These are phyloP conservation scores for Trichechus manatus DNA, from an alignment of 2,113 vertebrate species.

Conservation along the genomic window DNA sequence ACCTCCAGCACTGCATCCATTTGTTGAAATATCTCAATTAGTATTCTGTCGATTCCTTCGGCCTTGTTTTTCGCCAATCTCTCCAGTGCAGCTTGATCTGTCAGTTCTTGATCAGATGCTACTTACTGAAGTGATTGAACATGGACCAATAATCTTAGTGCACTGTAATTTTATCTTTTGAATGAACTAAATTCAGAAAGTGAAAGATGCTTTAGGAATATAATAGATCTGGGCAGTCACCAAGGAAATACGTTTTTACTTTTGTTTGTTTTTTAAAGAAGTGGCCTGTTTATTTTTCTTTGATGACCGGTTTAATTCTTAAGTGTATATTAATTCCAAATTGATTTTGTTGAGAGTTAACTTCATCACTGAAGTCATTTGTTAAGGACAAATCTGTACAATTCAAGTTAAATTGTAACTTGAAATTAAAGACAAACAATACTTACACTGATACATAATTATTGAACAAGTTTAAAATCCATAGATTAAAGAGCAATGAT, in stretches of 20 bases:
- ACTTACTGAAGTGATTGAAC: too few species aligned
- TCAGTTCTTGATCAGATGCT: too few species aligned
- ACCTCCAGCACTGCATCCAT: too few species aligned
- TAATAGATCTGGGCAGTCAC: not conserved
- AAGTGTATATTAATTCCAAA: slow-evolving; percentile 16
- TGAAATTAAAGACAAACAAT: not conserved
- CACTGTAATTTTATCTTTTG: not conserved
- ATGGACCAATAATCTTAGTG: not conserved
- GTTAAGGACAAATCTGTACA: not conserved
- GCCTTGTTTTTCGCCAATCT: too few species aligned
- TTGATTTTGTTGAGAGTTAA: slow-evolving; percentile 31
- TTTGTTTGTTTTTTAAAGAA: slow-evolving; percentile 49
- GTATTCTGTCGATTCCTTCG: too few species aligned
- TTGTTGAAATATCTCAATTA: too few species aligned
- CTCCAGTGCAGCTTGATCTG: too few species aligned
- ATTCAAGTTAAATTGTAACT: slow-evolving; percentile 38
- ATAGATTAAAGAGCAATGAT: slow-evolving; percentile 32
- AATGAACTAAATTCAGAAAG: not conserved
- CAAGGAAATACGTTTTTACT: not conserved
- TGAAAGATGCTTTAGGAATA: not conserved
- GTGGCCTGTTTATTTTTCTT: not conserved
- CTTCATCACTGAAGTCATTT: slow-evolving; percentile 23
- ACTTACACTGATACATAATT: not conserved
- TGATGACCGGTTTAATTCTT: slow-evolving; percentile 37
- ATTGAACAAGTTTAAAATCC: not conserved